Evolutionary conservation across 2,888 invertebrate genomes (phyloP).

Genomic region (Conops quadrifasciatus): DNA sequence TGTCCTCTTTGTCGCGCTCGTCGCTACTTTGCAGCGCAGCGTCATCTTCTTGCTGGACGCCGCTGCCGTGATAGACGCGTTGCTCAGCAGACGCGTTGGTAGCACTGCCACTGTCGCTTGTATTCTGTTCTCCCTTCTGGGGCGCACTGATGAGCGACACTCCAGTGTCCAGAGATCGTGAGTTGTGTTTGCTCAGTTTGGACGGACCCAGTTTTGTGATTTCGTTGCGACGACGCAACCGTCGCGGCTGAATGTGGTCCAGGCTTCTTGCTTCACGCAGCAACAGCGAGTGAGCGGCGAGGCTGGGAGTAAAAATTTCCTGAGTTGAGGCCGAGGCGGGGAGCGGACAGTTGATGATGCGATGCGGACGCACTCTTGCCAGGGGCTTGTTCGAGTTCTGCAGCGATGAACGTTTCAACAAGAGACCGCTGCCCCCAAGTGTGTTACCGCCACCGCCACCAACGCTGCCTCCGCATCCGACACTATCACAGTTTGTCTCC

Average conservation of each 20-base stretch:
- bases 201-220: conserved; percentile 55
- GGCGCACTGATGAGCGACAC: conserved; percentile 48
- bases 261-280: conserved; percentile 73
- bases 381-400: conserved; percentile 58
- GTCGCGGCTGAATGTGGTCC: conserved; percentile 70
- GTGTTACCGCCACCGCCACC: conserved; percentile 33
- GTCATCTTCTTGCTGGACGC: conserved; percentile 20
- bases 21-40: conserved; percentile 41
- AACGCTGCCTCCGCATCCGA: conserved; percentile 48
- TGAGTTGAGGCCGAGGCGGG: conserved; percentile 50
- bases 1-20: conserved; percentile 46
- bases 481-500: conserved; percentile 64
- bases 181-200: conserved; percentile 61
- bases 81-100: conserved; percentile 6
- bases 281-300: conserved; percentile 46
- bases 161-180: conserved; percentile 60
- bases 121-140: background rate
- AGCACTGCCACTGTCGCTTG: background rate
- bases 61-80: conserved; percentile 16
- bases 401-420: conserved; percentile 22
- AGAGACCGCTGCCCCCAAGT: conserved; percentile 20
- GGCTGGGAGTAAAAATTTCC: conserved; percentile 46
- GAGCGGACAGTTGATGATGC: conserved; percentile 64
- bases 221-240: conserved; percentile 56
- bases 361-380: conserved; percentile 65